A percentile compares a stretch with the other conserved stretches of the same genome.
Evolutionary conservation across 2,797 vertebrate species (phyloP).

Genomic region (Hydrolagus colliei): DNA sequence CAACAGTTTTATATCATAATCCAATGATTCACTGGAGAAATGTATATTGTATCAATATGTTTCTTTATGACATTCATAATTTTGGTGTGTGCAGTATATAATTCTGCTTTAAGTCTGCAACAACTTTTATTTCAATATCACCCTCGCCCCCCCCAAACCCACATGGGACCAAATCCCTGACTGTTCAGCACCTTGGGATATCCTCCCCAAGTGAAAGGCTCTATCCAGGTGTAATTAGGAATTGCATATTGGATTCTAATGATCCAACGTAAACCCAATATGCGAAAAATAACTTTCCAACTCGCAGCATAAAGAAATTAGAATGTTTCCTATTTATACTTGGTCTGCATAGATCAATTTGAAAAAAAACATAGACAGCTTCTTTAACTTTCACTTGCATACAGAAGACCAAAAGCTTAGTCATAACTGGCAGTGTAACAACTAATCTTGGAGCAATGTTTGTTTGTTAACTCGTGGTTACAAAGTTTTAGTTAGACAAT

Average conservation of each 20-base stretch:
- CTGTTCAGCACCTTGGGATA: too few relatives aligned
- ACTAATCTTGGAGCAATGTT: too few relatives aligned
- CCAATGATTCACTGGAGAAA: neutral
- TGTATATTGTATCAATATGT: neutral
- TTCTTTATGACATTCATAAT: neutral
- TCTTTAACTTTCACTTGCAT: neutral
- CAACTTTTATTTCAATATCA: neutral
- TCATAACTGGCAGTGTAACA: too few relatives aligned
- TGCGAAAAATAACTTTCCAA: neutral
- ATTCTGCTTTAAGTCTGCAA: neutral
- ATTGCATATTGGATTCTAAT: neutral
- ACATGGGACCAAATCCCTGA: too few relatives aligned
- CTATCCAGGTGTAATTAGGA: too few relatives aligned
- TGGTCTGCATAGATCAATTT: neutral
- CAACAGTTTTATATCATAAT: neutral
- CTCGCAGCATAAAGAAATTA: neutral
- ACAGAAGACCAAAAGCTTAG: neutral
- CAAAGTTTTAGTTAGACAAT: too few relatives aligned
- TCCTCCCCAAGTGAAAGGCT: too few relatives aligned
- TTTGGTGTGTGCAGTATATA: too few relatives aligned
- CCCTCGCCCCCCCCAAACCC: too few relatives aligned
- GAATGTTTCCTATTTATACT: neutral
- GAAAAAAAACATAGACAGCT: neutral
- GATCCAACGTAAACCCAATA: neutral
- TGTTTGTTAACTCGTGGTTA: too few relatives aligned